phyloP scores from a whole-genome alignment of 2,797 vertebrate genomes.

The Chelidonichthys spinosus region DNA sequence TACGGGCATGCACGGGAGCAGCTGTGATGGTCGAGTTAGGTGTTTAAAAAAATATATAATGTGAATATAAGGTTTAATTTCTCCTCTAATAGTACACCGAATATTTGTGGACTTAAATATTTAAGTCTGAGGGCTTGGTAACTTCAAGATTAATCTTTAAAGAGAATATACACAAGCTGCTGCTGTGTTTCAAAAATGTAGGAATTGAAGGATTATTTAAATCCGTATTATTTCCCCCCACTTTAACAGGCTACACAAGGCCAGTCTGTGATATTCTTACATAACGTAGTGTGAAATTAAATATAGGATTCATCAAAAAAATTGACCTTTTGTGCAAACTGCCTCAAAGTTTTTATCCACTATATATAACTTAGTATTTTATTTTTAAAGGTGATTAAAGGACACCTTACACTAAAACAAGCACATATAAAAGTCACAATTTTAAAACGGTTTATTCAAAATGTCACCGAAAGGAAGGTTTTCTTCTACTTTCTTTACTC shows the following conservation, averaged over 20 bases:
- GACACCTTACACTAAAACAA: too few relatives aligned
- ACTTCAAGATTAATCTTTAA: too few relatives aligned
- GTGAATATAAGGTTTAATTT: not conserved
- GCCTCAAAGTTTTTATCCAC: not conserved
- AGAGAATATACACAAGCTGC: too few relatives aligned
- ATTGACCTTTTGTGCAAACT: not conserved
- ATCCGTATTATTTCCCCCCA: not conserved
- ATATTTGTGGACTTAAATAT: not conserved
- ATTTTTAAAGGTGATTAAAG: too few relatives aligned
- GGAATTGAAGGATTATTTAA: not conserved
- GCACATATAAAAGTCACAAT: not conserved
- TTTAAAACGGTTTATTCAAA: not conserved
- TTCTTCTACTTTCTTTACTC: not conserved
- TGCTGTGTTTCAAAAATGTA: not conserved
- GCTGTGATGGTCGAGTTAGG: not conserved
- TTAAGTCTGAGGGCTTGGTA: not conserved
- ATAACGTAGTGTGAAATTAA: not conserved
- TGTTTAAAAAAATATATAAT: too few relatives aligned
- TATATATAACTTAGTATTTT: too few relatives aligned
- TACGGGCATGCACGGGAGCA: not conserved
- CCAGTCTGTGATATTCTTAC: not conserved
- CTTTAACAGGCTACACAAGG: not conserved
- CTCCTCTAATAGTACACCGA: not conserved
- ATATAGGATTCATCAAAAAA: not conserved
- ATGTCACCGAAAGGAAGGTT: too few relatives aligned